Conservation (phyloP, 1,140 invertebrate genomes). For the Philaenus spumarius region DNA sequence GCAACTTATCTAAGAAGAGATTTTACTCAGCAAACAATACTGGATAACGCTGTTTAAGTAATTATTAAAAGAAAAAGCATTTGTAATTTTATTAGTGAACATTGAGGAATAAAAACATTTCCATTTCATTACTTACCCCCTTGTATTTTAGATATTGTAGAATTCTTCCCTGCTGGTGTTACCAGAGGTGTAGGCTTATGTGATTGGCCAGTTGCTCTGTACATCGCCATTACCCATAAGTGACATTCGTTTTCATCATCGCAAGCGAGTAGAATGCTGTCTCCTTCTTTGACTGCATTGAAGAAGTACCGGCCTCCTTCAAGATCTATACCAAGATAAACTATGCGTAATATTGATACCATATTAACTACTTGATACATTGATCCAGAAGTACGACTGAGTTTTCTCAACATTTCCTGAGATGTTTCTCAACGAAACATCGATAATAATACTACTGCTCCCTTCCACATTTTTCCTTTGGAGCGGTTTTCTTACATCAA, state of each 20-base stretch:
- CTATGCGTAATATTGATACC: too few species aligned
- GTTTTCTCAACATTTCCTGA: too few species aligned
- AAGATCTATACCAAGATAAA: too few species aligned
- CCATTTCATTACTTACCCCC: conserved; percentile 51
- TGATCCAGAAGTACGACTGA: too few species aligned
- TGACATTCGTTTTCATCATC: conserved; percentile 98
- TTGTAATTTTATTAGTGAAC: background rate
- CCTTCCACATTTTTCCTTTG: too few species aligned
- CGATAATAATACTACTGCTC: too few species aligned
- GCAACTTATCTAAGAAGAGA: too few species aligned
- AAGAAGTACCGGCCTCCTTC: conserved; percentile 92
- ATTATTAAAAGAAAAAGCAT: background rate
- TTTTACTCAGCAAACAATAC: background rate
- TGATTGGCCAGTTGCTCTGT: conserved; percentile 96
- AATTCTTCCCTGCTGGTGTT: conserved; percentile 76
- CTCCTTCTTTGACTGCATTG: conserved; percentile 97
- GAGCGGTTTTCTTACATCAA: too few species aligned
- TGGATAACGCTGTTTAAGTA: background rate
- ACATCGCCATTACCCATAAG: conserved; percentile 98
- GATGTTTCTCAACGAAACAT: too few species aligned
- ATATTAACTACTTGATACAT: too few species aligned
- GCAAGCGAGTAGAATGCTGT: conserved; percentile 93
- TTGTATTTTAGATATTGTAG: conserved; percentile 81
- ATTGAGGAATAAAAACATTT: background rate
- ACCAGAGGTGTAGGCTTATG: conserved; percentile 95